phyloP scores from a whole-genome alignment of 1,140 invertebrate species.

The Drosophila bifasciata region DNA sequence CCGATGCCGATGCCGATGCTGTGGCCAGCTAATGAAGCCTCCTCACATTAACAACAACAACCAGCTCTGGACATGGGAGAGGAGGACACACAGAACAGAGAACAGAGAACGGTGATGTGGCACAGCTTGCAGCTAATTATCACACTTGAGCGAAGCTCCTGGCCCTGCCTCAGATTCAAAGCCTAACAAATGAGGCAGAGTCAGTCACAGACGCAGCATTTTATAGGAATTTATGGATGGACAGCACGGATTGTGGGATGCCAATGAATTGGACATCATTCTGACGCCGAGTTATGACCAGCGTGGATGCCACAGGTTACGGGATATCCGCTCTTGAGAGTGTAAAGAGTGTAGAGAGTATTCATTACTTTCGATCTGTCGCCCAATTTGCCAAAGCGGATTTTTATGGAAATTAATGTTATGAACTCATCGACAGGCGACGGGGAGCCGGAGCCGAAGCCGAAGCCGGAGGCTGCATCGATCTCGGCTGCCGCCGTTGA shows the following conservation, averaged over 20 bases:
- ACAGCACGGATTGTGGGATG: no score
- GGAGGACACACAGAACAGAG: neutral
- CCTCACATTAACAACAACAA: slow-evolving; percentile 32
- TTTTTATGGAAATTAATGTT: slow-evolving; percentile 77
- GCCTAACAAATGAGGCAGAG: slow-evolving; percentile 19
- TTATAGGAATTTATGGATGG: slow-evolving; percentile 20
- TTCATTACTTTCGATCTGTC: slow-evolving; percentile 31
- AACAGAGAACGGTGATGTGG: slow-evolving; percentile 12
- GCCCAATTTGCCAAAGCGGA: slow-evolving; percentile 42
- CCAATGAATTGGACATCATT: slow-evolving; percentile 4
- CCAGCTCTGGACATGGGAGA: slow-evolving; percentile 21
- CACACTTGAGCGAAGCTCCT: slow-evolving; percentile 55
- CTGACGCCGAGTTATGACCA: neutral
- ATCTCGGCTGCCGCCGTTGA: slow-evolving; percentile 43
- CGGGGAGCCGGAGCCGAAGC: no score
- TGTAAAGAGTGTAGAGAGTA: slow-evolving; percentile 1
- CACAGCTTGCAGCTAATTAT: slow-evolving; percentile 77
- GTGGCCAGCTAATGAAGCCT: slow-evolving; percentile 61
- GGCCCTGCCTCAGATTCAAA: neutral
- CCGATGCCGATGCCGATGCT: slow-evolving; percentile 21
- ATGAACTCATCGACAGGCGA: slow-evolving; percentile 72
- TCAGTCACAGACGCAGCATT: slow-evolving; percentile 42
- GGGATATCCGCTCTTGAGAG: no score
- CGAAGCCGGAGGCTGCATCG: slow-evolving; percentile 18
- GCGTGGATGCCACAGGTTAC: slow-evolving; percentile 26